Percentiles rank a stretch among this genome's conserved stretches.
These are phyloP conservation scores for Trichopoda pennipes DNA, from an alignment of 2,888 invertebrate genomes.

Conservation along the genomic window DNA sequence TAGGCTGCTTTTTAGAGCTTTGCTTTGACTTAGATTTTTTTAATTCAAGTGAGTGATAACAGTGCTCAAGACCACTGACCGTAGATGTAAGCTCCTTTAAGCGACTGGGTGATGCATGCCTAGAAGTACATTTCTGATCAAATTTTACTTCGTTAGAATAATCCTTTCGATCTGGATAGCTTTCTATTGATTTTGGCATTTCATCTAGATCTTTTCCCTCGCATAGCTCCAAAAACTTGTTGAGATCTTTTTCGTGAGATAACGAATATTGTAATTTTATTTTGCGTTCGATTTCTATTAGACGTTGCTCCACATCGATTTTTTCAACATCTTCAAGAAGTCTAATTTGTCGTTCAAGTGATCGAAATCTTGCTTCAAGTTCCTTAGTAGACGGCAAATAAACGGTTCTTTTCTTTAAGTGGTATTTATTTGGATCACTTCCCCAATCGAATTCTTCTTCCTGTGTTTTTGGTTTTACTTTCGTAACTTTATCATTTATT, in stretches of 20 bases:
- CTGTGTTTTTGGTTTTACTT: constrained; percentile 20
- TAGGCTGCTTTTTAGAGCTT: constrained; percentile 71
- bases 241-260: constrained; percentile 77
- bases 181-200: constrained; percentile 53
- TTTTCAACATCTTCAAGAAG: constrained; percentile 77
- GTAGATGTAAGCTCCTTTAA: constrained; percentile 70
- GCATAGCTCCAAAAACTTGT: constrained; percentile 76
- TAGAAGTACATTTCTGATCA: constrained; percentile 14
- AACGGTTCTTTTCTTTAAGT: constrained; percentile 76
- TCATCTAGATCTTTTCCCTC: constrained; percentile 76
- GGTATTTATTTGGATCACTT: constrained; percentile 75
- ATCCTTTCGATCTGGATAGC: constrained; percentile 16
- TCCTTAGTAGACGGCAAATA: constrained; percentile 78
- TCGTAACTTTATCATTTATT: constrained; percentile 18
- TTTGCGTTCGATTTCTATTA: constrained; percentile 76
- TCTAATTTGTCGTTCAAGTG: constrained; percentile 77
- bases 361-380: constrained; percentile 76
- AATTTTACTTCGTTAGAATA: constrained; percentile 6
- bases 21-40: constrained; percentile 74
- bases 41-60: constrained; percentile 75
- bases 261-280: constrained; percentile 77
- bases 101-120: constrained; percentile 30
- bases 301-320: constrained; percentile 76
- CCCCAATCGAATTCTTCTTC: constrained; percentile 76
- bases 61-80: constrained; percentile 74